Conservation (phyloP, 2,888 invertebrate genomes). For the Electrophaes corylata region DNA sequence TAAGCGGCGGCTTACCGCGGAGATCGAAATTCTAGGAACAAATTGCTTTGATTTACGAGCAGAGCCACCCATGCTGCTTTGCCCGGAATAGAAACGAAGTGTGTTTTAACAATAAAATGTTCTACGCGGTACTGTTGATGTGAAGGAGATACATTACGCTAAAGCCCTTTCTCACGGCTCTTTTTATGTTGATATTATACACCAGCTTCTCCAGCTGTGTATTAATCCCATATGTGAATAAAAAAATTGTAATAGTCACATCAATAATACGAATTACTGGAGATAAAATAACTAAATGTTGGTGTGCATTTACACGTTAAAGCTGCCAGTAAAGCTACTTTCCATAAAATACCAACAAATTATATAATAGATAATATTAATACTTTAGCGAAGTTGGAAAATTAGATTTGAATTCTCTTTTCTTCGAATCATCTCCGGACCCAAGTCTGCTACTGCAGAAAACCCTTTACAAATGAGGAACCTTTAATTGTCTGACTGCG, state of each 20-base stretch:
- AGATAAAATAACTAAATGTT: no score
- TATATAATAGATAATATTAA: no score
- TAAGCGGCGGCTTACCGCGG: slow-evolving; percentile 30
- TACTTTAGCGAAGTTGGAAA: no score
- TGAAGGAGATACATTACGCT: slow-evolving; percentile 16
- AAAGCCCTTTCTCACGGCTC: slow-evolving; percentile 12
- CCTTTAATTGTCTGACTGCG: no score
- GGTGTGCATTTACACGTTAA: no score
- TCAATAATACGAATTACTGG: background rate
- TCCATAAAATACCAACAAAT: no score
- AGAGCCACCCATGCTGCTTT: slow-evolving; percentile 71
- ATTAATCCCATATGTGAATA: background rate
- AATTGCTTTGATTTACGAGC: slow-evolving; percentile 73
- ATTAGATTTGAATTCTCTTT: no score
- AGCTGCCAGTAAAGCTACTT: no score
- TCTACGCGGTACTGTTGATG: slow-evolving; percentile 9
- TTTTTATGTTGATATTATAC: slow-evolving; percentile 1
- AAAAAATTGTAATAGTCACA: background rate
- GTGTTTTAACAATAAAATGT: slow-evolving; percentile 34
- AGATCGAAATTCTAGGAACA: slow-evolving; percentile 62
- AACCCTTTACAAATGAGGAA: no score
- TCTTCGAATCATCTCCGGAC: no score
- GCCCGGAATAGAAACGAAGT: slow-evolving; percentile 64
- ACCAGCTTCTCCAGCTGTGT: slow-evolving; percentile 1
- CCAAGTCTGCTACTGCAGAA: no score